These are phyloP conservation scores for Keiferia lycopersicella DNA, from an alignment of 2,888 invertebrate species.

Conservation along the genomic window DNA sequence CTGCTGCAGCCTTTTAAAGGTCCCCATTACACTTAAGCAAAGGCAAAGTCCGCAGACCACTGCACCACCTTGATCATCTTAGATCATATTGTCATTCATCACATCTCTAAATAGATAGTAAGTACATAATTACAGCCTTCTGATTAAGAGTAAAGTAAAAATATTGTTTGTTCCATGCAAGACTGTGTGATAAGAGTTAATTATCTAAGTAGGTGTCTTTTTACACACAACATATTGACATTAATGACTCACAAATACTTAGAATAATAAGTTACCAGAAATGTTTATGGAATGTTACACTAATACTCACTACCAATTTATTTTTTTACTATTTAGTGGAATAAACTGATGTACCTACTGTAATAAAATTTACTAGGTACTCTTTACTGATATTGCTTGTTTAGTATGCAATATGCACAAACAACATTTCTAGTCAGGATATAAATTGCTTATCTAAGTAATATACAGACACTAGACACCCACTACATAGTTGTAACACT, in stretches of 20 bases:
- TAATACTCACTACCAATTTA: background rate
- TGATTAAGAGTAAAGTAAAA: too few species aligned
- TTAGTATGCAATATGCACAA: background rate
- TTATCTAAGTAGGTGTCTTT: background rate
- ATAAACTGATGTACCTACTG: too few species aligned
- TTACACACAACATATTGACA: too few species aligned
- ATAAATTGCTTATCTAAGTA: constrained; percentile 3
- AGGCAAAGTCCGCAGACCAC: too few species aligned
- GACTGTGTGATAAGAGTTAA: background rate
- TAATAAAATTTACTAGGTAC: background rate
- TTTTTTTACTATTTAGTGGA: too few species aligned
- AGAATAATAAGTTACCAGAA: background rate
- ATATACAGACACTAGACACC: constrained; percentile 10
- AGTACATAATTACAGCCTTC: too few species aligned
- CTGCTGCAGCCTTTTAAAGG: too few species aligned
- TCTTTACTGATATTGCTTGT: background rate
- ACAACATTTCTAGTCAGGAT: background rate
- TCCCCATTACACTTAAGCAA: too few species aligned
- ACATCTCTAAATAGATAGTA: too few species aligned
- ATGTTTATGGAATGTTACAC: background rate
- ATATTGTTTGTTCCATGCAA: background rate
- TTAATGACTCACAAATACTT: background rate
- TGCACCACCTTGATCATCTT: too few species aligned
- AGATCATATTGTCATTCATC: too few species aligned
- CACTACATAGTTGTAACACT: background rate